Percentiles rank a stretch among this genome's conserved stretches.
These are phyloP conservation scores for Passer montanus DNA, from an alignment of 2,113 vertebrate species.

Conservation along the genomic window DNA sequence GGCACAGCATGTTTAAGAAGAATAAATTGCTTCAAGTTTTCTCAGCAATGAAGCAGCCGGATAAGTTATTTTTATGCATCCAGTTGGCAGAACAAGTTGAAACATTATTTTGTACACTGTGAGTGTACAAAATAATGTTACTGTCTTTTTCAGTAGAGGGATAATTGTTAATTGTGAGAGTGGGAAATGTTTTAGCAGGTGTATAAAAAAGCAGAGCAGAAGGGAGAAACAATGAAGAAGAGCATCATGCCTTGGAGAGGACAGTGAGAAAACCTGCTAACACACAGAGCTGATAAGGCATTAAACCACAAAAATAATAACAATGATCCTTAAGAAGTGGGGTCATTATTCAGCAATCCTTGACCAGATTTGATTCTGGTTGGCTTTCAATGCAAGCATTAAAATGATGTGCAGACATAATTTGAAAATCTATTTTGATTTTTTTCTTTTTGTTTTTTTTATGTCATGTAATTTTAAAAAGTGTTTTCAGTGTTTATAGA, in stretches of 20 bases:
- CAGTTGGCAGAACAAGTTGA: background rate
- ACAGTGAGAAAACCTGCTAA: background rate
- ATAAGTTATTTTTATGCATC: background rate
- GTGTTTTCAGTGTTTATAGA: background rate
- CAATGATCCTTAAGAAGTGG: background rate
- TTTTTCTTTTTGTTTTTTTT: too few relatives aligned
- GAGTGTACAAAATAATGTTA: background rate
- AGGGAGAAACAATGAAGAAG: background rate
- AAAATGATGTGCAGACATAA: background rate
- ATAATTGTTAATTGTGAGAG: slow-evolving; percentile 7
- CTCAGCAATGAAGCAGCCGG: background rate
- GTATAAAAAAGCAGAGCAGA: background rate
- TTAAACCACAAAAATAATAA: slow-evolving; percentile 12
- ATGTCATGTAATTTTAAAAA: background rate
- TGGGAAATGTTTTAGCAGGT: background rate
- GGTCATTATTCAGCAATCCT: background rate
- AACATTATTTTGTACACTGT: background rate
- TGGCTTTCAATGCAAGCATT: background rate
- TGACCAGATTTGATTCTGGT: background rate
- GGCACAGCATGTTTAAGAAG: background rate
- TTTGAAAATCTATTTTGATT: background rate
- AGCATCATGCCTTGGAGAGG: background rate
- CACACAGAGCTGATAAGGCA: background rate
- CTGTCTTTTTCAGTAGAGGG: background rate
- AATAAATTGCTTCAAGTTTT: background rate